A percentile compares a stretch with the other conserved stretches of the same genome.
These are phyloP conservation scores for Neogobius melanostomus DNA, from an alignment of 2,113 vertebrate genomes.

Conservation along the genomic window DNA sequence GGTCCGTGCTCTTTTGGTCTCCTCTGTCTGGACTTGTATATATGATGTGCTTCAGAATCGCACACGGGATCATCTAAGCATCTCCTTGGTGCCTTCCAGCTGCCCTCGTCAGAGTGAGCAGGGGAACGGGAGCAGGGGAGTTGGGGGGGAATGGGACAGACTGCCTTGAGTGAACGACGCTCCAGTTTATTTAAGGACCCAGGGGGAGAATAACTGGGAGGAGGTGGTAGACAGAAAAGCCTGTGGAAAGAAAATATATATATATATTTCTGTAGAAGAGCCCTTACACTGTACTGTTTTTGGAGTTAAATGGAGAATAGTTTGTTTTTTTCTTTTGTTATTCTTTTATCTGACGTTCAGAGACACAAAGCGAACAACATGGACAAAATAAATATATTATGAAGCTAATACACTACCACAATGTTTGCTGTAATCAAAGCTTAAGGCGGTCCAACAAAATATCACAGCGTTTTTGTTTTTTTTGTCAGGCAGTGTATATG, in stretches of 20 bases:
- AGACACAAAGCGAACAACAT: too few relatives aligned
- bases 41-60: constrained; percentile 48
- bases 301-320: constrained; percentile 13
- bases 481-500: too few relatives aligned
- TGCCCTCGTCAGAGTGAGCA: constrained; percentile 24
- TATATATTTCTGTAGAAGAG: constrained; percentile 36
- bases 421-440: too few relatives aligned
- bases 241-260: constrained; percentile 49
- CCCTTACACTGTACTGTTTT: constrained; percentile 15
- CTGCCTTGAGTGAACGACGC: constrained; percentile 49
- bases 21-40: constrained; percentile 43
- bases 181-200: constrained; percentile 61
- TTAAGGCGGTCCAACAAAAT: too few relatives aligned
- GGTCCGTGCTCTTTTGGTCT: constrained; percentile 56
- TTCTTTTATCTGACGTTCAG: too few relatives aligned
- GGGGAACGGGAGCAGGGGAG: constrained; percentile 13
- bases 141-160: constrained; percentile 26
- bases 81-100: constrained; percentile 45
- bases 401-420: too few relatives aligned
- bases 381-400: too few relatives aligned
- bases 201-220: constrained; percentile 32
- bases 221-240: constrained; percentile 48
- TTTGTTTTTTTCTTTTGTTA: constrained; percentile 24
- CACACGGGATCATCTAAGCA: constrained; percentile 67
- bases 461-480: too few relatives aligned